Base-by-base conservation (phyloP, 2,113 vertebrate genomes). In the Gymnocephalus cernua region DNA sequence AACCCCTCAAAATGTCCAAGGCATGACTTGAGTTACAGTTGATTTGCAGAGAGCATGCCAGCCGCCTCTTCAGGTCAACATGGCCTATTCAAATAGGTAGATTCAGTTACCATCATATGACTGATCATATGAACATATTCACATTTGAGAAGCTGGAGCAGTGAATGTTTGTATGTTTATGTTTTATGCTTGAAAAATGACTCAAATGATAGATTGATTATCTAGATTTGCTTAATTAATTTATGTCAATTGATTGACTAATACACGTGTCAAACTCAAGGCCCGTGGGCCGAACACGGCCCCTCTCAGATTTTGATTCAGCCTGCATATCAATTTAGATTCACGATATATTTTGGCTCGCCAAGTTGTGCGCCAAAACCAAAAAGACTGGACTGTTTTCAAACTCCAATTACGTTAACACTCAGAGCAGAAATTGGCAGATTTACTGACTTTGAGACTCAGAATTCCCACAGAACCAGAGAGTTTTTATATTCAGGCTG, bases 21-120 rank as follows among this genome's bases (percentile, higher is more conserved):
- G 89, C 87, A 83, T 91, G 93, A 93, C 82, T 82, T 38, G 85
- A 87, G 83, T 93, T 91, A 89, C 77, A 66, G 61, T 82, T 85
- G 86, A 91, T 82, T 59, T 78, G 78, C 66, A 80, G 48, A 81
- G 61, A 72, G 70, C 62, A 75, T 79, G 74, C 13, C 80, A 70
- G 51, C 54, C 45, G 80, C 65, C 66, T 54, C 38, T 41, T 41
- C 6, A 18, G 23, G 51, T 10, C n/a, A 71, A 23, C 0, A 2
- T 72, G 38, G n/a, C 54, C 16, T 27, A n/a, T 21, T 72, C 53
- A 27, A 19, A 71, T 57, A 21, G 38, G 35, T 4, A n/a, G 10
- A 13, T 63, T 63, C 10, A 53, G 29, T 48, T 35, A 61, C 27
- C 15, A 15, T 48, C 41, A 73, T 25, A 9, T 53, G 44, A 62